These are phyloP conservation scores for Cirrhinus mrigala DNA, from an alignment of 2,797 vertebrate genomes.

Conservation along the genomic window DNA sequence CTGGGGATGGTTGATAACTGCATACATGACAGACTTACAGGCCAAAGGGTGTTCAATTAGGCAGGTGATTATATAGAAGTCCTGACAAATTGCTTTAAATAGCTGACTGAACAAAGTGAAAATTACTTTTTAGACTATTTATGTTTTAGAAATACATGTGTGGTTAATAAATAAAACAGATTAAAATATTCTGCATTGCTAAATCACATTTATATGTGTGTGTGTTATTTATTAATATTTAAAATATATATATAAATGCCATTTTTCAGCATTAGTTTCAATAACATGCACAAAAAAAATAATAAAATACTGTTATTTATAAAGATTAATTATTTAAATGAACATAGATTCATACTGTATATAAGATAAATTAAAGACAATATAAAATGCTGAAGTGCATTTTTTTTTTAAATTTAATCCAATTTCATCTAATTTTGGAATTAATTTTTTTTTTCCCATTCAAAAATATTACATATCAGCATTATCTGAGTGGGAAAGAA, in stretches of 20 bases:
- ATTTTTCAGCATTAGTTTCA: neutral
- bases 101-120: neutral
- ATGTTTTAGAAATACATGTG: neutral
- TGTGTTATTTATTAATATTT: neutral
- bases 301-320: neutral
- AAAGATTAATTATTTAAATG: neutral
- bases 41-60: slow-evolving; percentile 11
- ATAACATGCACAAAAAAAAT: neutral
- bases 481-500: neutral
- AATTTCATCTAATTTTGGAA: neutral
- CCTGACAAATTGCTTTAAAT: slow-evolving; percentile 34
- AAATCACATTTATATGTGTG: neutral
- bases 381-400: too few relatives aligned
- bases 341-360: neutral
- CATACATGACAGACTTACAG: neutral
- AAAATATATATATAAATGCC: neutral
- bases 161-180: neutral
- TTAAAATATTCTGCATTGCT: neutral
- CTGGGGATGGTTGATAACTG: neutral
- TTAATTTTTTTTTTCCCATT: too few relatives aligned
- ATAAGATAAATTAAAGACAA: neutral
- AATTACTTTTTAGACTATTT: neutral
- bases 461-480: neutral
- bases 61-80: slow-evolving; percentile 6
- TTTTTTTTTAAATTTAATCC: neutral